Percentiles rank a stretch among this genome's conserved stretches.
Evolutionary conservation across 2,113 vertebrate genomes (phyloP).

Genomic region (Aix galericulata): DNA sequence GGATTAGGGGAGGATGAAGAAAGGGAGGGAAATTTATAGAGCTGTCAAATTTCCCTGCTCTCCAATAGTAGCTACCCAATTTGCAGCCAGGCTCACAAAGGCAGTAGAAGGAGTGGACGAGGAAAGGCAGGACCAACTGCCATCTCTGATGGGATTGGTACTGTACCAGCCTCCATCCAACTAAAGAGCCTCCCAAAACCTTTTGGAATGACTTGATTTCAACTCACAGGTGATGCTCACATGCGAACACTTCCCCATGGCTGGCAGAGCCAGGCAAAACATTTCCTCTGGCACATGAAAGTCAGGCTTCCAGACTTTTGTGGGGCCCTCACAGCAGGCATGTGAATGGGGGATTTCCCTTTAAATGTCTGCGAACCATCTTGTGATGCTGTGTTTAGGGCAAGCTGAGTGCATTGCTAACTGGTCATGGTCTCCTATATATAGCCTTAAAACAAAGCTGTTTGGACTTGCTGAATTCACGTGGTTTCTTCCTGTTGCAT

Average conservation of each 20-base stretch:
- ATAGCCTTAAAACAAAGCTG: rapidly evolving
- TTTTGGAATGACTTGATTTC: background rate
- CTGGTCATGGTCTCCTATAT: background rate
- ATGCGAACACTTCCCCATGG: background rate
- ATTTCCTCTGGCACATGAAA: background rate
- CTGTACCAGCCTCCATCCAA: background rate
- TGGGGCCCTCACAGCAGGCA: background rate
- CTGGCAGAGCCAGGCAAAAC: background rate
- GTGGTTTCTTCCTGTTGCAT: background rate
- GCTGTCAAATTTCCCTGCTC: background rate
- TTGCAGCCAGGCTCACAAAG: background rate
- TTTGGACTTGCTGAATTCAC: background rate
- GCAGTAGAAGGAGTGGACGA: rapidly evolving
- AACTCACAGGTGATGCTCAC: background rate
- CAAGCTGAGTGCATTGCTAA: rapidly evolving
- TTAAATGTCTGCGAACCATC: background rate
- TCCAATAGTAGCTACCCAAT: background rate
- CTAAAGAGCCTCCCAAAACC: background rate
- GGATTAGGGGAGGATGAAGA: background rate
- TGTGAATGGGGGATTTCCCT: background rate
- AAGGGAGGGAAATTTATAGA: background rate
- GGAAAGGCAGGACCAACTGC: background rate
- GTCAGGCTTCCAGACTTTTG: background rate
- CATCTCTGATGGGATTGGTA: background rate
- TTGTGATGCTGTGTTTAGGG: background rate